Conservation (phyloP, 2,888 invertebrate genomes). For the Rotaria sp. region DNA sequence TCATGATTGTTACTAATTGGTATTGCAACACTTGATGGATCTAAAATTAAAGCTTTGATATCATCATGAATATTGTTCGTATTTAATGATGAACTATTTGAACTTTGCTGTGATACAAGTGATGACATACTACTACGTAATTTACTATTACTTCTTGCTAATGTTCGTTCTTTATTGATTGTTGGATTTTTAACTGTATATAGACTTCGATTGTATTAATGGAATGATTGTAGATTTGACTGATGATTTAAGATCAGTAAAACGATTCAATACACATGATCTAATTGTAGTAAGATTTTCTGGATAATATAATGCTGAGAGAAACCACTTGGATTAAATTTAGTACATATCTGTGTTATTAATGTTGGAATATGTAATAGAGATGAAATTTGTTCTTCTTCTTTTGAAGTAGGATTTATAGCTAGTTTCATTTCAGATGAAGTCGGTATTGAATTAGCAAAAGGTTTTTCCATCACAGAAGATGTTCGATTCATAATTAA, state of each 20-base stretch:
- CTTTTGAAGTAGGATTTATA: not conserved
- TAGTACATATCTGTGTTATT: constrained; percentile 3
- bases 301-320: not conserved
- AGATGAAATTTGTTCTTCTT: not conserved
- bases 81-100: not conserved
- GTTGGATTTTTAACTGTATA: not conserved
- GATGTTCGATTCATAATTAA: not conserved
- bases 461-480: not conserved
- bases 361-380: not conserved
- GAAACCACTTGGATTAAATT: not conserved
- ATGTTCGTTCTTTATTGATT: not conserved
- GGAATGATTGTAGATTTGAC: not conserved
- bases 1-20: not conserved
- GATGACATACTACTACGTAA: constrained; percentile 7
- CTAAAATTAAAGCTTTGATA: not conserved
- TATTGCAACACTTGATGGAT: not conserved
- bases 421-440: not conserved
- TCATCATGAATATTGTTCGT: not conserved
- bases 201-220: constrained; percentile 13
- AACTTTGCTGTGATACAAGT: constrained; percentile 6
- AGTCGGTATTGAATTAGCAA: not conserved
- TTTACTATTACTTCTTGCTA: not conserved
- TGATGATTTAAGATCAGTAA: not conserved
- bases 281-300: not conserved
- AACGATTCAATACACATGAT: not conserved